Percentiles rank a stretch among this genome's conserved stretches.
These are phyloP conservation scores for Phyllotis vaccarum DNA, from an alignment of 2,797 vertebrate genomes.

Conservation along the genomic window DNA sequence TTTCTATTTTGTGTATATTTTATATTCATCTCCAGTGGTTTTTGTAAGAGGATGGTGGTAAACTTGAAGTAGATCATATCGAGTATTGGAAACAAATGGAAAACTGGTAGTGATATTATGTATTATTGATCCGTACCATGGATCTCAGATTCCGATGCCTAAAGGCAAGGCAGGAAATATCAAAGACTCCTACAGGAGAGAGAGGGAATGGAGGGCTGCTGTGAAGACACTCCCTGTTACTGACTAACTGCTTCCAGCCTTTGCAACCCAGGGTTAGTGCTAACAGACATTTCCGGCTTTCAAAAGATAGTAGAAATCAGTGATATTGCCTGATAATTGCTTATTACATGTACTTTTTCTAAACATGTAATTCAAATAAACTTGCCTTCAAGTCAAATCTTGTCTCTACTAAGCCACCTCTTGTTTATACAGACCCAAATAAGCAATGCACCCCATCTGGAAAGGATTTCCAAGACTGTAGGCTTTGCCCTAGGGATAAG, in stretches of 20 bases:
- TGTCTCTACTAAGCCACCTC: neutral
- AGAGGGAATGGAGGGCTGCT: neutral
- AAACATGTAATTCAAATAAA: neutral
- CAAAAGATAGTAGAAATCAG: neutral
- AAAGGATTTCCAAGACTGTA: neutral
- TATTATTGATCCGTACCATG: neutral
- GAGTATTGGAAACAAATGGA: constrained; percentile 28
- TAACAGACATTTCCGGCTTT: neutral
- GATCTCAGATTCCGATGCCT: neutral
- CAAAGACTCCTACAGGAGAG: neutral
- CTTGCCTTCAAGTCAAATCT: neutral
- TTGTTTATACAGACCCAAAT: neutral
- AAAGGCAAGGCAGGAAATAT: neutral
- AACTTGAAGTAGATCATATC: neutral
- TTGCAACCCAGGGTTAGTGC: neutral
- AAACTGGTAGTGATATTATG: neutral
- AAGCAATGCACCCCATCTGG: neutral
- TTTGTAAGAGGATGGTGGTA: constrained; percentile 48
- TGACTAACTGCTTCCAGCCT: neutral
- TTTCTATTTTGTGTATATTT: constrained; percentile 66
- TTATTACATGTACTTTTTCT: neutral
- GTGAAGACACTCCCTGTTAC: neutral
- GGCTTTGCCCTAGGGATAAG: neutral
- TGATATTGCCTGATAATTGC: neutral
- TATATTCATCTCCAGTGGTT: constrained; percentile 16